Conservation (phyloP, 2,113 vertebrate genomes). For the Nyctereutes procyonoides region DNA sequence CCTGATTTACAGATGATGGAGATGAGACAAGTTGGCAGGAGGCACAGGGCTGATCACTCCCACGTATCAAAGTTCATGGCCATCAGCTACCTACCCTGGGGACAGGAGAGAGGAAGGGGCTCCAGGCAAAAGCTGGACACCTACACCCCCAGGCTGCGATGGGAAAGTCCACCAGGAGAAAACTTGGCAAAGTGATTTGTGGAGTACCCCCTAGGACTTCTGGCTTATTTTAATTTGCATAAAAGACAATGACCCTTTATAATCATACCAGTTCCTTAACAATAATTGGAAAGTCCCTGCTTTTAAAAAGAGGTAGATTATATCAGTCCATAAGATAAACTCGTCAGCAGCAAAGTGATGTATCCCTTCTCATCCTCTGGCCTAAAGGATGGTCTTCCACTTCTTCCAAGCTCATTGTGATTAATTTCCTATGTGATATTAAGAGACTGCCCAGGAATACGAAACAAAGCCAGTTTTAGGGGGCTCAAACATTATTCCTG, state of each 20-base stretch:
- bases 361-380: slow-evolving; percentile 45
- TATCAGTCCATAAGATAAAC: slow-evolving; percentile 54
- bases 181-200: background rate
- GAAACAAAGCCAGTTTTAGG: background rate
- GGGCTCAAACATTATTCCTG: background rate
- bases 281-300: slow-evolving; percentile 65
- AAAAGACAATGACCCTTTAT: background rate
- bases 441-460: background rate
- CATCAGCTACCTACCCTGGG: background rate
- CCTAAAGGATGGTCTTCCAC: background rate
- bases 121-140: background rate
- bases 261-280: background rate
- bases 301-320: background rate
- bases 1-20: background rate
- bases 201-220: background rate
- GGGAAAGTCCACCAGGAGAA: slow-evolving; percentile 31
- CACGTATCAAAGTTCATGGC: background rate
- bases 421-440: slow-evolving; percentile 48
- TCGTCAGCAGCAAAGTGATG: slow-evolving; percentile 15
- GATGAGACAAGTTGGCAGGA: background rate
- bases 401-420: slow-evolving; percentile 38
- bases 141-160: background rate
- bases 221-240: background rate
- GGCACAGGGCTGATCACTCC: background rate
- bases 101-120: background rate